Base-by-base conservation (phyloP, 1,140 invertebrate genomes). In the Eciton burchellii region DNA sequence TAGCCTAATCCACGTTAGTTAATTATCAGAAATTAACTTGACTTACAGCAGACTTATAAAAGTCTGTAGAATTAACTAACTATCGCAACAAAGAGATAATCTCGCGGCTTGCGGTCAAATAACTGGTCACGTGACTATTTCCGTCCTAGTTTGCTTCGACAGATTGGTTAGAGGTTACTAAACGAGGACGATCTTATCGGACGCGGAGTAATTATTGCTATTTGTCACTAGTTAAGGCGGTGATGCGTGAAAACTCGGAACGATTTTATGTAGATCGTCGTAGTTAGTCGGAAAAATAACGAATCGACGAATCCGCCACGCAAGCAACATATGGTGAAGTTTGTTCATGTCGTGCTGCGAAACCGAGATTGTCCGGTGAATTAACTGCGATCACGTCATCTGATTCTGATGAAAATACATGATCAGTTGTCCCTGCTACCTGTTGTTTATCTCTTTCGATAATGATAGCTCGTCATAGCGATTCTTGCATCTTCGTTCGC, bases 361-460 rank as follows among this genome's bases (percentile, higher is more conserved):
- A 52, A 59, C 83, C 43, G 57, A 73, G 77, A 77, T 6, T 2
- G 35, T 54, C 84, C 29, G 49, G 29, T 57, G 60, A 87, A 89
- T 59, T 87, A 83, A 89, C 81, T 86, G 76, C 41, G 70, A 84
- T 88, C 90, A 92, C 91, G 91, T 91, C 90, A 91, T 89, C 83
- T 87, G 85, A 83, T 85, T 87, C 90, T 92, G 87, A 90, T 86
- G 70, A 86, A 88, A 92, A 85, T 81, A 89, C 72, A 65, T 72
- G 87, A 91, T 88, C 86, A 89, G 83, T 84, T 88, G 86, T 83
- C 76, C 41, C 35, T 66, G 62, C 19, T 16, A n/a, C 43, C 43
- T 26, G 19, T 56, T 47, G n/a, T 72, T 85, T 56, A 72, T 85
- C 16, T 71, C 12, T 59, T 56, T 59, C 63, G 21, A 24, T 63